These are phyloP conservation scores for Leptodactylus fallax DNA, from an alignment of 2,797 vertebrate species.

Conservation along the genomic window DNA sequence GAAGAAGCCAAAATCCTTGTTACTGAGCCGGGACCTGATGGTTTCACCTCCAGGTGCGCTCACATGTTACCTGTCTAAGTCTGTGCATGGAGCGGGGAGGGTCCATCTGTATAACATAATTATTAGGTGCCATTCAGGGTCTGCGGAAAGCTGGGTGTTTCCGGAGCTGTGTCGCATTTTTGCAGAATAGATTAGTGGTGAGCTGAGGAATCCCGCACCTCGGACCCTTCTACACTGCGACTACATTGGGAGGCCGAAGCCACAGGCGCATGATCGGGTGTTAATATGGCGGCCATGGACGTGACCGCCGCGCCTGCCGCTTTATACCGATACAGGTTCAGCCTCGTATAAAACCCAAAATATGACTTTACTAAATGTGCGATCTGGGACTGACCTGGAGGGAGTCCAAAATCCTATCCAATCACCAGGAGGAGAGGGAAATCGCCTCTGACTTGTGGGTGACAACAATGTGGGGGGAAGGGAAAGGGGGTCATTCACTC, in stretches of 20 bases:
- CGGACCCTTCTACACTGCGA: too few species aligned
- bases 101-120: too few species aligned
- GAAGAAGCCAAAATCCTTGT: background rate
- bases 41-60: background rate
- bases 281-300: background rate
- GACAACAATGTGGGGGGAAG: background rate
- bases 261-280: slow-evolving; percentile 6
- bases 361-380: background rate
- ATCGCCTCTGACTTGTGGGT: background rate
- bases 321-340: background rate
- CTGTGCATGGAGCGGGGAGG: too few species aligned
- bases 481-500: background rate
- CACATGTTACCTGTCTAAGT: too few species aligned
- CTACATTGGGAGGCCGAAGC: background rate
- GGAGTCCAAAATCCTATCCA: background rate
- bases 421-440: background rate
- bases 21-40: background rate
- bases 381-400: background rate
- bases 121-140: too few species aligned
- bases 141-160: too few species aligned
- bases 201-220: slow-evolving; percentile 31
- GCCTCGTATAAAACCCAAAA: background rate
- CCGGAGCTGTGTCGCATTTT: too few species aligned
- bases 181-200: slow-evolving; percentile 44
- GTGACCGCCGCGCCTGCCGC: background rate